phyloP scores from a whole-genome alignment of 1,140 invertebrate species.

The Drosophila rufa region DNA sequence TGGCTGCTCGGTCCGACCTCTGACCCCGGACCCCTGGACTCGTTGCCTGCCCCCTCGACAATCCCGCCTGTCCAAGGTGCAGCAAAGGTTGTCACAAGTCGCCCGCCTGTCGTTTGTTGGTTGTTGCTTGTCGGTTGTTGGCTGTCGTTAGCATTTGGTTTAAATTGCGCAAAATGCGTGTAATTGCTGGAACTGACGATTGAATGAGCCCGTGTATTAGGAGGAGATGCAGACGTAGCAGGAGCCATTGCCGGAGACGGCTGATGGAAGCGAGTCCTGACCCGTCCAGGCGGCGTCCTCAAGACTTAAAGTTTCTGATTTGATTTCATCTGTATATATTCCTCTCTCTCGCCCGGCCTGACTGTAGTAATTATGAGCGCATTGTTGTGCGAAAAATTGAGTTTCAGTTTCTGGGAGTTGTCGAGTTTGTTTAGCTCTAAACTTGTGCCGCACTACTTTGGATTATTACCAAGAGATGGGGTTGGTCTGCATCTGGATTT shows the following conservation, averaged over 20 bases:
- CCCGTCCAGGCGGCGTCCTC: slow-evolving; percentile 37
- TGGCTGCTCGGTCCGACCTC: slow-evolving; percentile 24
- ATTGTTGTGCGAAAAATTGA: slow-evolving; percentile 81
- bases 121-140: slow-evolving; percentile 55
- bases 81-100: slow-evolving; percentile 75
- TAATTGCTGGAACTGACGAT: slow-evolving; percentile 84
- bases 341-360: slow-evolving; percentile 10
- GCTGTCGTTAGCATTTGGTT: slow-evolving; percentile 84
- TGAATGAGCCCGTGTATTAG: slow-evolving; percentile 78
- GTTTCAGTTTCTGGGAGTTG: slow-evolving; percentile 58
- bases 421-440: slow-evolving; percentile 69
- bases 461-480: neutral
- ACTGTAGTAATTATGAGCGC: slow-evolving; percentile 73
- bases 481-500: slow-evolving; percentile 12
- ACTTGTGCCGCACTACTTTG: slow-evolving; percentile 54
- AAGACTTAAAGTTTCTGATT: slow-evolving; percentile 81
- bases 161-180: slow-evolving; percentile 85
- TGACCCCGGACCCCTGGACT: slow-evolving; percentile 1
- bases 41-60: slow-evolving; percentile 6
- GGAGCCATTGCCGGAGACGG: neutral
- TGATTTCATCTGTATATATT: slow-evolving; percentile 46
- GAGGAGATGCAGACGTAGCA: slow-evolving; percentile 12
- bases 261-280: slow-evolving; percentile 33
- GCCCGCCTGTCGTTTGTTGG: slow-evolving; percentile 64
- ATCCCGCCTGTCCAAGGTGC: slow-evolving; percentile 61